Percentiles rank a stretch among this genome's conserved stretches.
phyloP scores from a whole-genome alignment of 35 echinoderm and acorn worm species.

The Diadema setosum region DNA sequence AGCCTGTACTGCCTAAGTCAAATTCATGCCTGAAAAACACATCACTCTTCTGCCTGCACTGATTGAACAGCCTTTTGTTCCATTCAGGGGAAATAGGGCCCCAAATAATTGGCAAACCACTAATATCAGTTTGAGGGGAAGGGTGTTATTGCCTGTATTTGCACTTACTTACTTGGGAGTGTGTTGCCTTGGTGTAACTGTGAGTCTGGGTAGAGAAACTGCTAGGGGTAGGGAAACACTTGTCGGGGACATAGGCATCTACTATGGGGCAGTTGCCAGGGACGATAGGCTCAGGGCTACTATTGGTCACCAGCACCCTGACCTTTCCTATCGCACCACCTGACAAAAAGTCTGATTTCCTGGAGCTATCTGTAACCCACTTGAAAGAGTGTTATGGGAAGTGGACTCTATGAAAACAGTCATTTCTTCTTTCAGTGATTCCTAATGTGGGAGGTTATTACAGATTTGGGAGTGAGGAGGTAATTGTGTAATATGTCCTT shows the following conservation, averaged over 20 bases:
- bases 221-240: no score
- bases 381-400: not conserved
- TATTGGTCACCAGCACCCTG: not conserved
- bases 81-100: no score
- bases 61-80: no score
- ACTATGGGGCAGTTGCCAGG: slow-evolving; percentile 13
- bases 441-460: no score
- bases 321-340: slow-evolving; percentile 13
- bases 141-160: no score
- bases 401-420: not conserved
- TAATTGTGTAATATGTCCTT: not conserved
- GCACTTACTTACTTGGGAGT: no score
- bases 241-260: slow-evolving; percentile 25
- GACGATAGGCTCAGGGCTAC: not conserved
- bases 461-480: no score
- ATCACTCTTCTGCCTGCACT: not conserved
- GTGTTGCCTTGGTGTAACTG: no score
- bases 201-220: no score
- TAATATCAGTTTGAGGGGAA: no score
- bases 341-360: not conserved
- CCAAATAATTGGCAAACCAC: no score
- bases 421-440: not conserved
- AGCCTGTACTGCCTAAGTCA: not conserved
- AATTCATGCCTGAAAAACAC: slow-evolving; percentile 34
- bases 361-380: slow-evolving; percentile 17